phyloP scores from a whole-genome alignment of 2,797 vertebrate species.

The Holocentrus rufus region DNA sequence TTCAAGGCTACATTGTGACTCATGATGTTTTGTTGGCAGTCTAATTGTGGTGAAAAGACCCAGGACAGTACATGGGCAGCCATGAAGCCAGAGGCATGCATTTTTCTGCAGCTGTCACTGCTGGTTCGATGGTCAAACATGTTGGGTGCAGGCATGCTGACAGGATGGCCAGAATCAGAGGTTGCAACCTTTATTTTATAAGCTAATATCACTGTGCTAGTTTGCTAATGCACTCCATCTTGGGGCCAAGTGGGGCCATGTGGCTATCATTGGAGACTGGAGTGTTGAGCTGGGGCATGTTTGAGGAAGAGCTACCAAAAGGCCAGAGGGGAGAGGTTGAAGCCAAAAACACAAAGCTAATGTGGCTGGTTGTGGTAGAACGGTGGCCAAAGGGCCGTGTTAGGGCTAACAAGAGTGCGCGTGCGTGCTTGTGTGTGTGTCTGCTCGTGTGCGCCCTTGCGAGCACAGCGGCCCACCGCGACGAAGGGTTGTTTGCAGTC shows the following conservation, averaged over 20 bases:
- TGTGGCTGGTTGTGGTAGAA: slow-evolving; percentile 40
- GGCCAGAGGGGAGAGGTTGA: slow-evolving; percentile 15
- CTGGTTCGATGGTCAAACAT: slow-evolving; percentile 38
- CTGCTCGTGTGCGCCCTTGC: slow-evolving; percentile 16
- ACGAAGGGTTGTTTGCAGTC: slow-evolving; percentile 53
- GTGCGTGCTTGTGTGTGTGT: slow-evolving; percentile 11
- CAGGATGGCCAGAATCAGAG: not conserved
- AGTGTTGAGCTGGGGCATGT: slow-evolving; percentile 10
- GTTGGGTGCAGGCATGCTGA: not conserved
- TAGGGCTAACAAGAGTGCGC: slow-evolving; percentile 23
- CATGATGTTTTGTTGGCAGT: not conserved
- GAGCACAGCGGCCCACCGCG: slow-evolving; percentile 22
- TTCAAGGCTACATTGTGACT: no score
- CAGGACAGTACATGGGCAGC: slow-evolving; percentile 18
- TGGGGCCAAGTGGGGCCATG: not conserved
- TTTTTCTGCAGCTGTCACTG: slow-evolving; percentile 43
- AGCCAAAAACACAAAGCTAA: slow-evolving; percentile 46
- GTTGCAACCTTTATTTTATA: not conserved
- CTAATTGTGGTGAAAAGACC: slow-evolving; percentile 18
- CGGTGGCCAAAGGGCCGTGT: slow-evolving; percentile 55
- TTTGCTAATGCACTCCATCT: slow-evolving; percentile 15
- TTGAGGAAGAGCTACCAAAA: slow-evolving; percentile 18
- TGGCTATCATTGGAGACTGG: not conserved
- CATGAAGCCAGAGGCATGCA: slow-evolving; percentile 12
- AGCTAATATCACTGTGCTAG: slow-evolving; percentile 20